Evolutionary conservation across 2,797 vertebrate genomes (phyloP).

Genomic region (Notolepis coatsorum): DNA sequence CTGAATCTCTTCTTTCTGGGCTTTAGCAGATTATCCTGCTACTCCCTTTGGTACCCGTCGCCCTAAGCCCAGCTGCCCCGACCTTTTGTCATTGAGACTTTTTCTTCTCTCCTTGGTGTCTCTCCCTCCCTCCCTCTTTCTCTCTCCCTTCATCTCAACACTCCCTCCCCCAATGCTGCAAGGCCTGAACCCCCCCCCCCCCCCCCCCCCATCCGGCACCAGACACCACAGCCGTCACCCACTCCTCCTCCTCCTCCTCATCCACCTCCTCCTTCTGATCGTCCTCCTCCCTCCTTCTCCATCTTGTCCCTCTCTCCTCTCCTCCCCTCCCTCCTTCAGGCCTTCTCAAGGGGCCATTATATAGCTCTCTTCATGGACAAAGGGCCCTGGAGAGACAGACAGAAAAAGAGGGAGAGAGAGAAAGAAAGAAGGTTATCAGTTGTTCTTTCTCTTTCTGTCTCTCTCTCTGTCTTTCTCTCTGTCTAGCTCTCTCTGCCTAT

Average conservation of each 20-base stretch:
- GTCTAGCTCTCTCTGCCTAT: too few species aligned
- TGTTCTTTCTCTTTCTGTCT: constrained; percentile 1
- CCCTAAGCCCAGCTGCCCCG: constrained; percentile 88
- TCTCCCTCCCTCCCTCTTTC: constrained; percentile 64
- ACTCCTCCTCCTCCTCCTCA: constrained; percentile 48
- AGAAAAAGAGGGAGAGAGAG: constrained; percentile 45
- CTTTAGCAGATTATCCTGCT: constrained; percentile 93
- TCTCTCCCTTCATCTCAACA: constrained; percentile 77
- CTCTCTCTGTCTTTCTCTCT: too few species aligned
- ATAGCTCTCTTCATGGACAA: constrained; percentile 84
- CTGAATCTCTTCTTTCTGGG: constrained; percentile 84
- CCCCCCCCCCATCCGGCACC: constrained; percentile 66
- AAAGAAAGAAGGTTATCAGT: constrained; percentile 34
- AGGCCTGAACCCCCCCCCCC: constrained; percentile 63
- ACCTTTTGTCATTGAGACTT: constrained; percentile 91
- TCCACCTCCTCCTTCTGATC: constrained; percentile 59
- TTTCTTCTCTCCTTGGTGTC: constrained; percentile 44
- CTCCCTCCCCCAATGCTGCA: constrained; percentile 52
- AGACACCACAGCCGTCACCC: constrained; percentile 64
- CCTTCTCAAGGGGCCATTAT: constrained; percentile 83
- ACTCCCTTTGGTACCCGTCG: constrained; percentile 84
- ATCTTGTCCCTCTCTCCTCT: constrained; percentile 25
- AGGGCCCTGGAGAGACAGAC: constrained; percentile 76
- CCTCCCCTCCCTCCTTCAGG: constrained; percentile 64
- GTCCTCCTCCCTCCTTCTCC: constrained; percentile 52